A percentile compares a stretch with the other conserved stretches of the same genome.
Evolutionary conservation across 2,797 vertebrate genomes (phyloP).

Genomic region (Gouania willdenowi): DNA sequence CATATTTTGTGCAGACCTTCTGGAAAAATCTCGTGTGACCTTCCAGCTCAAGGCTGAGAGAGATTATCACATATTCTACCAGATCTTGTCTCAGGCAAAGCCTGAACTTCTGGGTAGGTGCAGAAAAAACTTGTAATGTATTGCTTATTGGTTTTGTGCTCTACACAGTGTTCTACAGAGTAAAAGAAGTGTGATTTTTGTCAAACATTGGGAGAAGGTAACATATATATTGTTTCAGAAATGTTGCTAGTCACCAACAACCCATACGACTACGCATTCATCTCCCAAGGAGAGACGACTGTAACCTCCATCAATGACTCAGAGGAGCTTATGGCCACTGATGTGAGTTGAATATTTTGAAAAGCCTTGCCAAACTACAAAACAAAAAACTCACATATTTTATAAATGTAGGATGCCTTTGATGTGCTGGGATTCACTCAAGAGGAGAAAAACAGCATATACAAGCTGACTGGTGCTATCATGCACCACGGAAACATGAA

Average conservation of each 20-base stretch:
- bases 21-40: slow-evolving; percentile 86
- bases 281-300: slow-evolving; percentile 85
- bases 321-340: slow-evolving; percentile 86
- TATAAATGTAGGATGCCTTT: slow-evolving; percentile 72
- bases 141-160: too few relatives aligned
- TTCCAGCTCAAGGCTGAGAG: slow-evolving; percentile 84
- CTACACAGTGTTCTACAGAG: too few relatives aligned
- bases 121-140: background rate
- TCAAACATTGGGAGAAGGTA: too few relatives aligned
- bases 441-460: slow-evolving; percentile 83
- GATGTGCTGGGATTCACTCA: slow-evolving; percentile 60
- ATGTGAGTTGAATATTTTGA: slow-evolving; percentile 66
- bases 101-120: slow-evolving; percentile 83
- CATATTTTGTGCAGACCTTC: slow-evolving; percentile 67
- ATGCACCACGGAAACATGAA: slow-evolving; percentile 91
- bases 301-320: slow-evolving; percentile 86
- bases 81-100: slow-evolving; percentile 86
- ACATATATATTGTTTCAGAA: slow-evolving; percentile 58
- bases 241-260: slow-evolving; percentile 90
- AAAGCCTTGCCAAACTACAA: background rate
- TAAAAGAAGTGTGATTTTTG: too few relatives aligned
- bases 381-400: background rate
- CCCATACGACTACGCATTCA: slow-evolving; percentile 81
- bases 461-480: slow-evolving; percentile 83
- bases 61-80: slow-evolving; percentile 88